Base-by-base conservation (phyloP, 35 echinoderm and acorn worm genomes). In the Diadema setosum region DNA sequence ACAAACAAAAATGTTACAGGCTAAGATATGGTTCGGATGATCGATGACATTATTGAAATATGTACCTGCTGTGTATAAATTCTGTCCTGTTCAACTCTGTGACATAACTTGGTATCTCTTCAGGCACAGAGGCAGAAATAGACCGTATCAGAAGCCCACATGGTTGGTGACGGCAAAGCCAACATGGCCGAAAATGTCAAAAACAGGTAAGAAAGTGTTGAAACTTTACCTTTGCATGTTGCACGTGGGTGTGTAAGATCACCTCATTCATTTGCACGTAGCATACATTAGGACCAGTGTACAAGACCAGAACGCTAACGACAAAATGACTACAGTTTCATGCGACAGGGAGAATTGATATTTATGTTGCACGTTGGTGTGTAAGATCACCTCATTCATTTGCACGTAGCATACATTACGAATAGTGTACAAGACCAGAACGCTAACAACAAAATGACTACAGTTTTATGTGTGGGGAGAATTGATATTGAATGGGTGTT, bases 111-210 rank as follows among this genome's bases (percentile, higher is more conserved):
- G 16, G 4, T 83, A 20, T 87, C 17, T 60, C 36, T 84, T n/a
- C 67, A 97, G 95, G 70, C 81, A 80, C 36, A 91, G 82, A 84
- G 87, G 48, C 31, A 90, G 91, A 55, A 90, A 89, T 43, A 65
- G 82, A n/a, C 75, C 43, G 15, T 82, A 91, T 27, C 88, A 94
- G 39, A 86, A 88, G 57, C 84, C 91, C 25, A 91, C 91, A 16
- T 98, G 95, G 95, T 58, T 98, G 35, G 88, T 84, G 14, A 91
- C 83, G 55, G 87, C 95, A 34, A 98, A 94, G 30, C 80, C 87
- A 33, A 83, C 82, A 36, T 98, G 95, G 95, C 88, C 95, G 29
- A 37, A 85, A 41, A 91, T 98, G 42, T 49, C 52, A 60, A 98
- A 98, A 73, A 85, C 92, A 82, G 94, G 94, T 93, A 89, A 70